Conservation (phyloP, 2,797 vertebrate species). For the Mus spretus region DNA sequence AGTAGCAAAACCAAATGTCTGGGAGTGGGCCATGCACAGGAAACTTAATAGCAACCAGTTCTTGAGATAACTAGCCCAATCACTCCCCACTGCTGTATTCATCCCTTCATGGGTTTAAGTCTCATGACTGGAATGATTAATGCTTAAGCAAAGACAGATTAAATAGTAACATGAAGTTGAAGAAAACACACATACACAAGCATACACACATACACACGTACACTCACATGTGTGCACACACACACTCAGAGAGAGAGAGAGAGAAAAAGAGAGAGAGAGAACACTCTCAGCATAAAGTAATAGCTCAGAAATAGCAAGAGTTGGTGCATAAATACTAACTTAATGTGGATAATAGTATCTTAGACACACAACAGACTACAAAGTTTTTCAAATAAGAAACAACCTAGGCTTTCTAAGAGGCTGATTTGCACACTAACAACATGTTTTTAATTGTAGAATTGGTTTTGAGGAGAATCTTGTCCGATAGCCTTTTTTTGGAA, state of each 20-base stretch:
- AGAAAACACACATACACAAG: neutral
- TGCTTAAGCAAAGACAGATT: neutral
- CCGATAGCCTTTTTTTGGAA: neutral
- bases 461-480: neutral
- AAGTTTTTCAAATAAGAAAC: conserved; percentile 9
- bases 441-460: too few relatives aligned
- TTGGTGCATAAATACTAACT: neutral
- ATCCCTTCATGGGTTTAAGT: neutral
- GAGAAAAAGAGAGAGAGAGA: too few relatives aligned
- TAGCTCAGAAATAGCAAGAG: neutral
- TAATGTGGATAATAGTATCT: conserved; percentile 10
- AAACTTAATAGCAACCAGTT: neutral
- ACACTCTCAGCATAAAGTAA: neutral
- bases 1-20: neutral
- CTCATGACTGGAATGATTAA: neutral
- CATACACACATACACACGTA: neutral
- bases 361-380: neutral
- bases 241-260: too few relatives aligned
- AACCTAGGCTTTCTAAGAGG: neutral
- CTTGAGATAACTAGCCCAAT: neutral
- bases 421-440: neutral
- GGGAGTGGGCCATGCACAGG: neutral
- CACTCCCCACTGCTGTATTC: neutral
- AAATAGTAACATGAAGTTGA: neutral
- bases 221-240: neutral